Conservation (phyloP, 2,113 vertebrate species). For the Austrofundulus limnaeus region DNA sequence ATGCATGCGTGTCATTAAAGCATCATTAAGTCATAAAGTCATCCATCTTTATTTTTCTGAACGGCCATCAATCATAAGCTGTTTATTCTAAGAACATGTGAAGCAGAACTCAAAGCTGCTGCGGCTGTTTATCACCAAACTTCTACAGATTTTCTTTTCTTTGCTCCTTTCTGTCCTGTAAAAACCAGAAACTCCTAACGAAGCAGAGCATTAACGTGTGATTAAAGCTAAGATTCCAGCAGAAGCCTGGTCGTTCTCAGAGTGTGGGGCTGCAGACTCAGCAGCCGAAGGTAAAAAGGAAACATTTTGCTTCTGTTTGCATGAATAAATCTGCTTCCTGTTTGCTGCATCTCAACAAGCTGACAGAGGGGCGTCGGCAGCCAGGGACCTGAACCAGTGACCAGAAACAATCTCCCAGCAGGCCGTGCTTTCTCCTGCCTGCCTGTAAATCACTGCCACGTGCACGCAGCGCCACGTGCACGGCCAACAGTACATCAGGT, state of each 20-base stretch:
- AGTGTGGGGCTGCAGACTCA: conserved; percentile 59
- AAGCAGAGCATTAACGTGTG: neutral
- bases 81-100: too few relatives aligned
- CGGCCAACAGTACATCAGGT: conserved; percentile 52
- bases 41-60: too few relatives aligned
- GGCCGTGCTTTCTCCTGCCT: neutral
- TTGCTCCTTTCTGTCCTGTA: neutral
- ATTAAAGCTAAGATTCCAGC: neutral
- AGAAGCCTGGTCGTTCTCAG: neutral
- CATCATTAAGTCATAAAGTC: too few relatives aligned
- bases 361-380: conserved; percentile 62
- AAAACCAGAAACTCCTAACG: neutral
- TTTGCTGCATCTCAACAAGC: conserved; percentile 61
- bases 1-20: too few relatives aligned
- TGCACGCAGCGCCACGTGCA: neutral
- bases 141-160: neutral
- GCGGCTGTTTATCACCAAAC: too few relatives aligned
- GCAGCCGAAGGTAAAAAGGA: conserved; percentile 37
- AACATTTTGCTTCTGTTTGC: conserved; percentile 14
- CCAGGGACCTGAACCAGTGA: conserved; percentile 70
- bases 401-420: conserved; percentile 67
- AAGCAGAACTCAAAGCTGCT: too few relatives aligned
- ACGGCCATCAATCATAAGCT: too few relatives aligned
- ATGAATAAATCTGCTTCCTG: conserved; percentile 27
- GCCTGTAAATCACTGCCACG: conserved; percentile 48